A percentile compares a stretch with the other conserved stretches of the same genome.
Conservation (phyloP, 2,888 invertebrate species). For the Camptogramma bilineatum region DNA sequence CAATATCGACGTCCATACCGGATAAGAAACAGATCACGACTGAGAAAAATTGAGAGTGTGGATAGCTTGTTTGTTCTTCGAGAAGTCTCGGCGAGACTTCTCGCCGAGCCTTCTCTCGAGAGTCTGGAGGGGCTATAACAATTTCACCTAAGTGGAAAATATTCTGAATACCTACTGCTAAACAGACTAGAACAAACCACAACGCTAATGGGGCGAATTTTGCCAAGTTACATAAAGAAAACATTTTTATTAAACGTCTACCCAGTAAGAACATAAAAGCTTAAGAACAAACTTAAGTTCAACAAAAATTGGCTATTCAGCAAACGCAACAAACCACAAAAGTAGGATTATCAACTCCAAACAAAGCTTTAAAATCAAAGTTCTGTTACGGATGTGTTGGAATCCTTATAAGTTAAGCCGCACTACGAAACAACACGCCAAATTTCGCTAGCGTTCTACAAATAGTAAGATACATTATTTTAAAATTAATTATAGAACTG, state of each 20-base stretch:
- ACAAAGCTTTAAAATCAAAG: constrained; percentile 51
- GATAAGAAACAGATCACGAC: too few species aligned
- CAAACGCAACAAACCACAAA: constrained; percentile 32
- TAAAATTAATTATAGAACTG: too few species aligned
- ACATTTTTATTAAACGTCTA: constrained; percentile 7
- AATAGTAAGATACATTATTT: background rate
- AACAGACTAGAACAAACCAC: background rate
- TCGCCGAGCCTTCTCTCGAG: too few species aligned
- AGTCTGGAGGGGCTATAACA: too few species aligned
- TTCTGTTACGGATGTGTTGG: constrained; percentile 56
- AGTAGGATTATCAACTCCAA: constrained; percentile 46
- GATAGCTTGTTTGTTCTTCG: too few species aligned
- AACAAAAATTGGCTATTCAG: constrained; percentile 24
- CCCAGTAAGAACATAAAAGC: constrained; percentile 6
- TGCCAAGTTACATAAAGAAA: constrained; percentile 1
- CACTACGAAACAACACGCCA: constrained; percentile 13
- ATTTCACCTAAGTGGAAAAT: background rate
- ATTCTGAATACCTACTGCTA: background rate
- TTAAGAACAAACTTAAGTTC: constrained; percentile 16
- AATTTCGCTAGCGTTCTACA: background rate
- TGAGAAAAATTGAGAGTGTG: too few species aligned
- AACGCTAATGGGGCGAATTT: background rate
- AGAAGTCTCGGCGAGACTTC: too few species aligned
- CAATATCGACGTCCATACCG: too few species aligned
- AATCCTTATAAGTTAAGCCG: constrained; percentile 45